These are phyloP conservation scores for Leptopilina myrica DNA, from an alignment of 2,888 invertebrate genomes.

Conservation along the genomic window DNA sequence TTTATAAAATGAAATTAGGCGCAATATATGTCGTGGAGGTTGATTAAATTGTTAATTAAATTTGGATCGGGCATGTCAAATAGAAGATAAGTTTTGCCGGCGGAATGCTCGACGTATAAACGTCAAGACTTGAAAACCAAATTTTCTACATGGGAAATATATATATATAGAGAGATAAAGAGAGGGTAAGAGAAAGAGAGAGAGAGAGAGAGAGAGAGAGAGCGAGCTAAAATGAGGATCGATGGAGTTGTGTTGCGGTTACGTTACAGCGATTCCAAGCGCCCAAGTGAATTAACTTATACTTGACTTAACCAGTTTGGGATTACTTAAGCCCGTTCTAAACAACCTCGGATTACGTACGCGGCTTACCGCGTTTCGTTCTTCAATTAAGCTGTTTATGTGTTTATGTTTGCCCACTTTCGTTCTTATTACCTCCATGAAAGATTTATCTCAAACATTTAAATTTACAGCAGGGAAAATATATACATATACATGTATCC, in stretches of 20 bases:
- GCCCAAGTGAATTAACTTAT: slow-evolving; percentile 55
- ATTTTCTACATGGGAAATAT: not conserved
- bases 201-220: too few relatives aligned
- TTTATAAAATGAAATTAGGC: not conserved
- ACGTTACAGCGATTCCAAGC: slow-evolving; percentile 45
- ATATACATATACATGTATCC: too few relatives aligned
- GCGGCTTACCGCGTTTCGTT: slow-evolving; percentile 58
- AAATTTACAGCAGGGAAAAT: too few relatives aligned
- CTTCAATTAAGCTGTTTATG: slow-evolving; percentile 63
- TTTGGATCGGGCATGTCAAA: not conserved
- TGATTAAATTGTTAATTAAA: slow-evolving; percentile 2
- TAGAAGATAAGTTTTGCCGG: not conserved
- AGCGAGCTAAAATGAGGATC: slow-evolving; percentile 2
- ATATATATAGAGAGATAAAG: too few relatives aligned
- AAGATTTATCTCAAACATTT: not conserved
- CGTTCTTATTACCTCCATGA: not conserved
- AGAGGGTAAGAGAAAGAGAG: too few relatives aligned
- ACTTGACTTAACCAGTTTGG: slow-evolving; percentile 61
- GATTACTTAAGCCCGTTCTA: slow-evolving; percentile 61
- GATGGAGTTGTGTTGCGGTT: slow-evolving; percentile 40
- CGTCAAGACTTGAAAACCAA: slow-evolving; percentile 13
- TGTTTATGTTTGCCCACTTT: slow-evolving; percentile 31
- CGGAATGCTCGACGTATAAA: not conserved
- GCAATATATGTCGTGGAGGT: not conserved
- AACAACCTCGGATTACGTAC: slow-evolving; percentile 64